phyloP scores from a whole-genome alignment of 2,888 invertebrate species.

The Lasioglossum figueresi region DNA sequence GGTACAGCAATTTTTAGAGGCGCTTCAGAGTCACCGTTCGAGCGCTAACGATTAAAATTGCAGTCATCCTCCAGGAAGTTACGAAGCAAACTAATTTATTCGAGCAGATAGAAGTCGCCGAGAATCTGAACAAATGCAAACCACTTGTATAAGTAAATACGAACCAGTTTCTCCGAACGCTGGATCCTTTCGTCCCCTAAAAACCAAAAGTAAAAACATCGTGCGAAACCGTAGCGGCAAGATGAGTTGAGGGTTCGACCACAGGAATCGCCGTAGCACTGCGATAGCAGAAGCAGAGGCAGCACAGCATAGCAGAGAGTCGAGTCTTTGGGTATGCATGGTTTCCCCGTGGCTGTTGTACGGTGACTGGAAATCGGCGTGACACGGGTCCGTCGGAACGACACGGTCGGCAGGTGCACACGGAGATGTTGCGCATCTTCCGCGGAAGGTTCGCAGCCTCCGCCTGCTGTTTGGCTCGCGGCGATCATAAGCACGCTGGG shows the following conservation, averaged over 20 bases:
- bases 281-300: neutral
- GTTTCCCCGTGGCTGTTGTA: conserved; percentile 48
- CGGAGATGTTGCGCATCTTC: conserved; percentile 45
- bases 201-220: neutral
- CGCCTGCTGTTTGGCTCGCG: conserved; percentile 35
- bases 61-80: too few relatives aligned
- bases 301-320: neutral
- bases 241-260: neutral
- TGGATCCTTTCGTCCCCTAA: neutral
- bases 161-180: neutral
- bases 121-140: too few relatives aligned
- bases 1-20: too few relatives aligned
- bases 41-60: too few relatives aligned
- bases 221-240: neutral
- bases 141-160: neutral
- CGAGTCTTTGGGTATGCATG: neutral
- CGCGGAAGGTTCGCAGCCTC: conserved; percentile 38
- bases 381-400: conserved; percentile 45
- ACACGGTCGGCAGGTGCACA: conserved; percentile 68
- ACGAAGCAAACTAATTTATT: too few relatives aligned
- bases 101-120: too few relatives aligned
- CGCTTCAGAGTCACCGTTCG: too few relatives aligned
- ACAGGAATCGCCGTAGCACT: neutral
- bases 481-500: conserved; percentile 57
- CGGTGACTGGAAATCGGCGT: conserved; percentile 37